Percentiles rank a stretch among this genome's conserved stretches.
phyloP scores from a whole-genome alignment of 1,140 invertebrate genomes.

The Hylaeus anthracinus region DNA sequence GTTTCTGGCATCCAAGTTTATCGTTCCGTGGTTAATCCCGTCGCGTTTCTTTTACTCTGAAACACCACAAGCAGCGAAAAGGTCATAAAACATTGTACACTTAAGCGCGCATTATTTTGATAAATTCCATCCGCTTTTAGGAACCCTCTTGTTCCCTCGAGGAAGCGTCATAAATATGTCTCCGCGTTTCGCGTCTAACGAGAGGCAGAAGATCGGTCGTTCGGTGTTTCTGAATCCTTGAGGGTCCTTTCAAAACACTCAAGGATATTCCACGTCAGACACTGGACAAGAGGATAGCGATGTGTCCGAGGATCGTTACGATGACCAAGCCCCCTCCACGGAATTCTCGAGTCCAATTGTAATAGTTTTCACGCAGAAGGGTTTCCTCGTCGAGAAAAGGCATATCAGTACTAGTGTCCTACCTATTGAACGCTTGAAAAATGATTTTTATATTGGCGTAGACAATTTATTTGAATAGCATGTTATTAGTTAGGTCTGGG shows the following conservation, averaged over 20 bases:
- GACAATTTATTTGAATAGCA: too few relatives aligned
- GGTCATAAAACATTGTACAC: not conserved
- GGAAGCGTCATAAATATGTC: not conserved
- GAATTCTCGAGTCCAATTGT: not conserved
- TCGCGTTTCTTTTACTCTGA: not conserved
- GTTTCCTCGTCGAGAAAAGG: too few relatives aligned
- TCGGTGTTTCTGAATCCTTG: not conserved
- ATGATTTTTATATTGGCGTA: too few relatives aligned
- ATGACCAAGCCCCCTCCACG: not conserved
- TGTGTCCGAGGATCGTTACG: not conserved
- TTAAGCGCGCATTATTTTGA: constrained; percentile 3
- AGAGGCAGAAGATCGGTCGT: not conserved
- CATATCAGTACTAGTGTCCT: too few relatives aligned
- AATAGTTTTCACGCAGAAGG: too few relatives aligned
- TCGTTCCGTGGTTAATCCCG: constrained; percentile 13
- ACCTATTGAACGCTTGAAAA: too few relatives aligned
- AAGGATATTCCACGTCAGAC: not conserved
- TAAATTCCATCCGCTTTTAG: not conserved
- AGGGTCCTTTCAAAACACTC: not conserved
- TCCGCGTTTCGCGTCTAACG: not conserved
- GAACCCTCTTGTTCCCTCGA: not conserved
- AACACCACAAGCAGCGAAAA: not conserved
- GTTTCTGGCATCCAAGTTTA: not conserved
- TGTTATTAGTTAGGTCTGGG: too few relatives aligned
- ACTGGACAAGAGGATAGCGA: not conserved